Evolutionary conservation across 2,113 vertebrate species (phyloP), one percentile per base, ranked within the genome.

Genomic region (Empidonax alnorum): DNA sequence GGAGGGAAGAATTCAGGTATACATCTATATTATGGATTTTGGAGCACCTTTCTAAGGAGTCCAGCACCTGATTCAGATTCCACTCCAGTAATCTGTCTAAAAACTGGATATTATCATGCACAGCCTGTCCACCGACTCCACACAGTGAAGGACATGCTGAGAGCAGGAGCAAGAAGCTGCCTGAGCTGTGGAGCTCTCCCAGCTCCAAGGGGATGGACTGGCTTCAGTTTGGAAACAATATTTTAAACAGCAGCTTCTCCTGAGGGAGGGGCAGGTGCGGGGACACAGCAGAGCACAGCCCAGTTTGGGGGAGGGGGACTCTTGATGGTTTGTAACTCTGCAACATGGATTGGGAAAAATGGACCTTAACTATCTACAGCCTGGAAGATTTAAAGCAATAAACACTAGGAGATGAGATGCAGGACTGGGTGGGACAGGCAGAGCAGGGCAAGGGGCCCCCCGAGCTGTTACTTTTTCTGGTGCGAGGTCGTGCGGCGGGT

Each of bases 401-500:
- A 42, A 20, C 12, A 35, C 52, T 9, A 10, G 21, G n/a, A 55
- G 16, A 53, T 16, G 2, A 27, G 65, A 11, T 4, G 19, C 0
- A 27, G 62, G 62, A 30, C 2, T 7, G 10, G 6, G 7, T 5
- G 4, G 17, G 46, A 12, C 77, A 63, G 33, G 79, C 11, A 69
- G 59, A 56, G 27, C 42, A n/a, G 58, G 59, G 24, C 59, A 25
- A 56, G n/a, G 56, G 56, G 25, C 17, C 31, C 56, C 30, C 11
- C 2, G 21, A 30, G n/a, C 28, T 3, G 96, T 98, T 98, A 99
- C 99, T 99, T 99, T 71, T 99, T 99, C 97, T 99, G 99, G 97
- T 99, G 99, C 63, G 99, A 99, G 17, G 98, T 99, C 71, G 99
- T 99, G 16, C 99, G 98, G 6, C 99, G 98, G 1, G 99, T 99